Evolutionary conservation across 2,888 invertebrate genomes (phyloP).

Genomic region (Gibbula magus): DNA sequence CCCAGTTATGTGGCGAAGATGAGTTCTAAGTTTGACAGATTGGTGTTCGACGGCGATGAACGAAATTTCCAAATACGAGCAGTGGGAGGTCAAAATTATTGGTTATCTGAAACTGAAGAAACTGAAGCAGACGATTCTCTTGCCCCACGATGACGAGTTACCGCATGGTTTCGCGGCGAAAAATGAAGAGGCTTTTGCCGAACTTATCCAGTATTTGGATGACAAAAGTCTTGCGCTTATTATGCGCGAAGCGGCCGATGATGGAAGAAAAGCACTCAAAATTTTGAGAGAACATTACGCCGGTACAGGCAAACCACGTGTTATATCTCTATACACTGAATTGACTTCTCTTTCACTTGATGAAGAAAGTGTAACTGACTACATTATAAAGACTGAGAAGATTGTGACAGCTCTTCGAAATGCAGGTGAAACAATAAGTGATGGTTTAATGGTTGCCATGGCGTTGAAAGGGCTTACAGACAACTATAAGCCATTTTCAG

Average conservation of each 20-base stretch:
- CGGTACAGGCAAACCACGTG: constrained; percentile 37
- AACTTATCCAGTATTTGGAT: constrained; percentile 45
- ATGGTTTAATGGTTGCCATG: constrained; percentile 43
- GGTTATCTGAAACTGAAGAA: constrained; percentile 37
- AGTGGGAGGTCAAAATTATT: constrained; percentile 35
- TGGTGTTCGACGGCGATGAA: constrained; percentile 37
- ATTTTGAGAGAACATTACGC: constrained; percentile 41
- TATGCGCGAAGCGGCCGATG: constrained; percentile 43
- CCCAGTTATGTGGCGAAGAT: constrained; percentile 27
- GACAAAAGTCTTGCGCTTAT: constrained; percentile 40
- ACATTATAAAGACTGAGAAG: neutral
- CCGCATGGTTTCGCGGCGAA: constrained; percentile 26
- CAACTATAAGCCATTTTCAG: constrained; percentile 33
- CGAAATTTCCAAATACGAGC: constrained; percentile 26
- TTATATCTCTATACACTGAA: constrained; percentile 41
- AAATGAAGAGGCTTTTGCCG: constrained; percentile 44
- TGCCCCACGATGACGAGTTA: neutral
- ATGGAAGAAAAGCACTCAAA: constrained; percentile 43
- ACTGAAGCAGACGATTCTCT: constrained; percentile 19
- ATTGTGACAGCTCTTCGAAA: constrained; percentile 23
- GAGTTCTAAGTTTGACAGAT: constrained; percentile 1
- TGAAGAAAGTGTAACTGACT: constrained; percentile 38
- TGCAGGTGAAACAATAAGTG: constrained; percentile 37
- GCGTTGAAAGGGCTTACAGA: constrained; percentile 39
- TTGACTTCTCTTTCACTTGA: constrained; percentile 31